Evolutionary conservation across 2,888 invertebrate genomes (phyloP), one percentile per base, ranked within the genome.

Genomic region (Spodoptera exigua): DNA sequence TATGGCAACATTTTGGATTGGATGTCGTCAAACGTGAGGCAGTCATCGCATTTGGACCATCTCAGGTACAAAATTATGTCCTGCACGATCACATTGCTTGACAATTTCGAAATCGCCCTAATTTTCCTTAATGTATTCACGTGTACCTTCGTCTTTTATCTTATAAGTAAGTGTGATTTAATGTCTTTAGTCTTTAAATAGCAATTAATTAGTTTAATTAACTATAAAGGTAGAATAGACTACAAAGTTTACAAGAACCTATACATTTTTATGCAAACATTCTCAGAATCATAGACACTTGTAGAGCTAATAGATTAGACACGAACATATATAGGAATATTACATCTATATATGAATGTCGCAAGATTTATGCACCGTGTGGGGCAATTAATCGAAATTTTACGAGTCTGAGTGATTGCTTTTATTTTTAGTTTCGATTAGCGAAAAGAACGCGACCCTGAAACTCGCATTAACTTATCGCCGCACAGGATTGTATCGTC

Each of bases 391-490:
- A 66, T 70, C 41, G 65, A 67, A 70, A 74, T 70, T 53, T 59
- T 49, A 44, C 54, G 49, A 61, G 53, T 48, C 44, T 40, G 61
- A 13, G 37, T 27, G 55, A 48, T 67, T 60, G 56, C 61, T 57
- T 68, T 56, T 46, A 70, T 61, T 73, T 63, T 51, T 63, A 43
- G 62, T 70, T 75, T 70, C 62, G 53, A 78, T 68, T 65, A 51
- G 5, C 47, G 46, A 74, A 65, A 53, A 57, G 66, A 61, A 70
- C 12, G 79, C 77, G 88, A 84, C 91, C 90, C 84, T 91, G 91
- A 89, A 83, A 79, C 76, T 78, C 64, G 70, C 82, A 80, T 85
- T 83, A 86, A 85, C 83, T 83, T 85, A 87, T 87, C 85, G 85
- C 86, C 80, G 84, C 79, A 81, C 64, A 82, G 82, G 73, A 70